Evolutionary conservation across 2,113 vertebrate species (phyloP).

Genomic region (Scopus umbretta): DNA sequence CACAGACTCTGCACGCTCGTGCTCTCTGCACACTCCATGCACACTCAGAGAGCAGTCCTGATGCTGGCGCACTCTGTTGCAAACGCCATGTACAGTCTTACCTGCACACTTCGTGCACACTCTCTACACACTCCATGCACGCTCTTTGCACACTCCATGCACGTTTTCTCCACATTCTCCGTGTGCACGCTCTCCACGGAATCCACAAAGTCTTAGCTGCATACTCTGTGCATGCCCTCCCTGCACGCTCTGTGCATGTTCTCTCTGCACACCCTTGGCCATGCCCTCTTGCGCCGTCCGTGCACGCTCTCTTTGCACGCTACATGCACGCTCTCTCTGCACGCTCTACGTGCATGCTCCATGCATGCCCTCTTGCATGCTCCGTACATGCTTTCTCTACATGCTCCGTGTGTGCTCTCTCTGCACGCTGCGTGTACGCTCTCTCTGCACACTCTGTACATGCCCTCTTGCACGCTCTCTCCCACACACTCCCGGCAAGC

Average conservation of each 20-base stretch:
- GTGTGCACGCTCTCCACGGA: neutral
- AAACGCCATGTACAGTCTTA: fast-evolving
- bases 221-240: fast-evolving
- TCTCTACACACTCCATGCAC: too few species aligned
- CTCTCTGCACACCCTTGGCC: fast-evolving
- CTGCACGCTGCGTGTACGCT: fast-evolving
- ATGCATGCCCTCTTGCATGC: fast-evolving
- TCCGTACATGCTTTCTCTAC: neutral
- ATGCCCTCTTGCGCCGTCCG: fast-evolving
- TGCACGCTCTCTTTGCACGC: neutral
- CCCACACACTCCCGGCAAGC: neutral
- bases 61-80: neutral
- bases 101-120: fast-evolving
- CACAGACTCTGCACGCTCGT: fast-evolving
- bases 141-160: too few species aligned
- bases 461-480: neutral
- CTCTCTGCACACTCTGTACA: fast-evolving
- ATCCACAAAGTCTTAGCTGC: too few species aligned
- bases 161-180: too few species aligned
- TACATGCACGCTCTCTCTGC: fast-evolving
- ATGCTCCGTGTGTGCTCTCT: neutral
- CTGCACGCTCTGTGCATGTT: fast-evolving
- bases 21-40: fast-evolving
- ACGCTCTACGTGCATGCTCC: fast-evolving
- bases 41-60: fast-evolving